These are phyloP conservation scores for Elmis aenea DNA, from an alignment of 2,888 invertebrate genomes.

Conservation along the genomic window DNA sequence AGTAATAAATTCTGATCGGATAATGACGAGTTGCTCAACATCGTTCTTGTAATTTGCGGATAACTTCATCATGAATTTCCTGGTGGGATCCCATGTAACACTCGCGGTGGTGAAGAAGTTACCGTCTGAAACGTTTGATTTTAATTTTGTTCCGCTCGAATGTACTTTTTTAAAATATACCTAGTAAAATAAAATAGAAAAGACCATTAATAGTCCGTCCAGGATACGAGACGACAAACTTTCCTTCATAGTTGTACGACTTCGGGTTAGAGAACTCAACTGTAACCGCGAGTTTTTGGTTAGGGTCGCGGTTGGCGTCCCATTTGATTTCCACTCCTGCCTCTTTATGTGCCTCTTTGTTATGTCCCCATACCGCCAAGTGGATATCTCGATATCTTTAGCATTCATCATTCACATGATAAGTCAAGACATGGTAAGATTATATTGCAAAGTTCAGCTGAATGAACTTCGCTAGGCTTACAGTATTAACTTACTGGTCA, in stretches of 20 bases:
- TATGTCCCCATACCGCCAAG: conserved; percentile 59
- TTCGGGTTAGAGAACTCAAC: conserved; percentile 59
- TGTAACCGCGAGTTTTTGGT: conserved; percentile 61
- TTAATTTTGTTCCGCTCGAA: conserved; percentile 7
- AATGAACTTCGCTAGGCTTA: neutral
- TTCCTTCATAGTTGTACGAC: conserved; percentile 58
- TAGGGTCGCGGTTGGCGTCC: conserved; percentile 82
- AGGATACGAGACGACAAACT: conserved; percentile 66
- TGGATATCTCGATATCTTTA: conserved; percentile 69
- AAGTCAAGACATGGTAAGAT: conserved; percentile 5
- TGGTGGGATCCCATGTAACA: conserved; percentile 66
- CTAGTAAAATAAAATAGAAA: conserved; percentile 56
- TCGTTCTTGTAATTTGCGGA: conserved; percentile 55
- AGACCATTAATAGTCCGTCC: conserved; percentile 67
- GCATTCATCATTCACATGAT: conserved; percentile 17
- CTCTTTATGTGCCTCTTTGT: conserved; percentile 58
- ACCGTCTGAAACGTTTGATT: conserved; percentile 39
- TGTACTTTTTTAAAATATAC: conserved; percentile 39
- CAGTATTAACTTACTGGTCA: conserved; percentile 59
- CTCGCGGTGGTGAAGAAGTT: conserved; percentile 50
- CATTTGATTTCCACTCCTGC: conserved; percentile 71
- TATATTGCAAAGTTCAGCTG: conserved; percentile 7
- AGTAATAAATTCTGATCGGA: conserved; percentile 49
- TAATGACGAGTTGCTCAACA: conserved; percentile 47
- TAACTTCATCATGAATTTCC: conserved; percentile 57